A percentile compares a stretch with the other conserved stretches of the same genome.
These are phyloP conservation scores for Agrenia bidenticulata DNA, from an alignment of 2,888 invertebrate genomes.

Conservation along the genomic window DNA sequence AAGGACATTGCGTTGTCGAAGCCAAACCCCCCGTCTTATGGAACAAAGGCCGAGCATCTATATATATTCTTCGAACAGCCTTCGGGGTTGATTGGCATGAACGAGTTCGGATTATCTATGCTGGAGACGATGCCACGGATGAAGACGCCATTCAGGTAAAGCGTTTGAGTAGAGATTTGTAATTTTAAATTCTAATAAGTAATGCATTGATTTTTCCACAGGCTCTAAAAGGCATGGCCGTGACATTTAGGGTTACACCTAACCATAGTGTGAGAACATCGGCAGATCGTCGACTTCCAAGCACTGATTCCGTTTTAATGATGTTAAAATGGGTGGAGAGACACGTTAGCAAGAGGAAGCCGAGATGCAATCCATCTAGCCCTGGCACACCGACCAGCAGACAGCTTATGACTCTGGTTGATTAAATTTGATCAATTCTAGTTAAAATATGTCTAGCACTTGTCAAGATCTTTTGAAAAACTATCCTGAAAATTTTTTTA, in stretches of 20 bases:
- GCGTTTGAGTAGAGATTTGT: too few species aligned
- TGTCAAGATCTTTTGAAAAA: too few species aligned
- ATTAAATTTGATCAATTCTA: constrained; percentile 29
- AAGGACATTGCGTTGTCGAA: constrained; percentile 80
- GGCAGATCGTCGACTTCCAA: constrained; percentile 65
- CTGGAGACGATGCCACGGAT: constrained; percentile 74
- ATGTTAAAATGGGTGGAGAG: constrained; percentile 88
- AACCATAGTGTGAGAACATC: constrained; percentile 77
- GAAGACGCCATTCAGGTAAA: constrained; percentile 81
- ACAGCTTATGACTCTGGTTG: constrained; percentile 48
- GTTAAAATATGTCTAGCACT: not conserved
- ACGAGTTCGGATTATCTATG: constrained; percentile 83
- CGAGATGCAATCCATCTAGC: constrained; percentile 56
- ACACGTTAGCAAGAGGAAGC: constrained; percentile 76
- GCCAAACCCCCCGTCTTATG: constrained; percentile 87
- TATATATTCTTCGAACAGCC: constrained; percentile 84
- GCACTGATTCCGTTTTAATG: constrained; percentile 83
- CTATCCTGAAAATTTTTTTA: too few species aligned
- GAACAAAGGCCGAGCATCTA: constrained; percentile 87
- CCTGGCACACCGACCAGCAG: constrained; percentile 30
- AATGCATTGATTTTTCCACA: constrained; percentile 55
- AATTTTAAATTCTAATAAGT: not conserved
- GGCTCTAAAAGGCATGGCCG: constrained; percentile 90
- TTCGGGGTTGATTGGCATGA: constrained; percentile 89
- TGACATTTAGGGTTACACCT: constrained; percentile 84